Evolutionary conservation across 1,140 invertebrate genomes (phyloP).

Genomic region (Scaptomyza pallida): DNA sequence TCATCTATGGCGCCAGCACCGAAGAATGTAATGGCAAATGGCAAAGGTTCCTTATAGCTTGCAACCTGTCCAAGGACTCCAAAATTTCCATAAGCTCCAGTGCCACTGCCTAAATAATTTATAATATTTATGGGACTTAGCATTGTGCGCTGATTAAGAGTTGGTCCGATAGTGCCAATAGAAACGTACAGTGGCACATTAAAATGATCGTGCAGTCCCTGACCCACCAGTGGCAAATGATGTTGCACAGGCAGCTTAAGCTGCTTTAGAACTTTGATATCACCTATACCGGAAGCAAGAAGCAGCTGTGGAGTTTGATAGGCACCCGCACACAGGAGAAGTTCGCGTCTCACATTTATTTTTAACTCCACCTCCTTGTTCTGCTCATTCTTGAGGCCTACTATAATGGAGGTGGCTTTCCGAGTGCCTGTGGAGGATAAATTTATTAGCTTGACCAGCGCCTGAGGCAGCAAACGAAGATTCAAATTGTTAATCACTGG

Average conservation of each 20-base stretch:
- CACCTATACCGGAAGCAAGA: slow-evolving; percentile 89
- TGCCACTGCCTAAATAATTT: slow-evolving; percentile 86
- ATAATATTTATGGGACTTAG: slow-evolving; percentile 85
- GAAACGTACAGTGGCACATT: slow-evolving; percentile 89
- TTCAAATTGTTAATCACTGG: slow-evolving; percentile 87
- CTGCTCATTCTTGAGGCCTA: slow-evolving; percentile 71
- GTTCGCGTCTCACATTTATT: slow-evolving; percentile 87
- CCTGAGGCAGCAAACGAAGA: slow-evolving; percentile 88
- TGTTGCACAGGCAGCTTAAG: slow-evolving; percentile 85
- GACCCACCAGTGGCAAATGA: slow-evolving; percentile 86
- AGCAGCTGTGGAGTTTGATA: slow-evolving; percentile 90
- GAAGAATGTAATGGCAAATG: slow-evolving; percentile 87
- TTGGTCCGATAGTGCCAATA: slow-evolving; percentile 87
- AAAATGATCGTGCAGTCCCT: slow-evolving; percentile 90
- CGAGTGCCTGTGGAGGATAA: slow-evolving; percentile 48
- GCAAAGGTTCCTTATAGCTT: slow-evolving; percentile 61
- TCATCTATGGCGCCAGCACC: slow-evolving; percentile 89
- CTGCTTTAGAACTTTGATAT: slow-evolving; percentile 84
- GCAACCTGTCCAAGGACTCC: slow-evolving; percentile 86
- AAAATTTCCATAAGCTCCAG: slow-evolving; percentile 86
- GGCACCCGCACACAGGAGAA: slow-evolving; percentile 89
- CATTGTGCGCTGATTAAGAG: slow-evolving; percentile 86
- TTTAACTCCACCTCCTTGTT: slow-evolving; percentile 74
- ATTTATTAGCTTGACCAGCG: slow-evolving; percentile 85
- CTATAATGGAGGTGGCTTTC: slow-evolving; percentile 54